Percentiles rank a stretch among this genome's conserved stretches.
phyloP scores from a whole-genome alignment of 1,140 invertebrate species.

The Micrasema minimum region DNA sequence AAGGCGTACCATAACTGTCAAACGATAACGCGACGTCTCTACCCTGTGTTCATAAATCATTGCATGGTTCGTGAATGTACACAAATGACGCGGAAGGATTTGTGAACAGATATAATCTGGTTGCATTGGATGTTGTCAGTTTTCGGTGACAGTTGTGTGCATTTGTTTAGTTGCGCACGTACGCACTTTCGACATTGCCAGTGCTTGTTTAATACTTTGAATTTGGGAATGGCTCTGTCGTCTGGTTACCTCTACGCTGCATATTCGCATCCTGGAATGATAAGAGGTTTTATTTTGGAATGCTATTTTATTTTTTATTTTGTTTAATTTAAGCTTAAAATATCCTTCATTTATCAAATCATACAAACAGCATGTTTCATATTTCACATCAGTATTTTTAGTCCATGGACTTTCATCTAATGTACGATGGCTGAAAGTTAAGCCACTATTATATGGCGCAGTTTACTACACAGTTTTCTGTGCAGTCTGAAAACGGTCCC shows the following conservation, averaged over 20 bases:
- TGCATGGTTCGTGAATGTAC: not conserved
- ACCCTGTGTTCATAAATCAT: not conserved
- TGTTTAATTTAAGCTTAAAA: not conserved
- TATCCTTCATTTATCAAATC: too few species aligned
- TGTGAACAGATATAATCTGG: not conserved
- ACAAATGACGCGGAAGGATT: not conserved
- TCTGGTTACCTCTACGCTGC: conserved; percentile 10
- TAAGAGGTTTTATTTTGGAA: conserved; percentile 42
- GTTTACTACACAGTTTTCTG: too few species aligned
- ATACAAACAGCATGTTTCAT: too few species aligned
- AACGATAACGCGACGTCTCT: not conserved
- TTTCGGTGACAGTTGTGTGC: conserved; percentile 14
- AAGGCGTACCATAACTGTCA: conserved; percentile 17
- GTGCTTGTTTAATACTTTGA: conserved; percentile 85
- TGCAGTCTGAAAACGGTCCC: too few species aligned
- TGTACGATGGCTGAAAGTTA: too few species aligned
- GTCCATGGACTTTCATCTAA: too few species aligned
- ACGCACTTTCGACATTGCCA: conserved; percentile 62
- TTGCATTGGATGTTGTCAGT: not conserved
- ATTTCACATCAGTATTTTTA: too few species aligned
- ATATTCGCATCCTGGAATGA: conserved; percentile 40
- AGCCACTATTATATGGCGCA: too few species aligned
- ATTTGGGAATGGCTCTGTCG: conserved; percentile 55
- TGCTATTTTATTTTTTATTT: conserved; percentile 32
- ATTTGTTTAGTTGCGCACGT: conserved; percentile 17